Conservation (phyloP, 1,140 invertebrate genomes). For the Pogonomyrmex barbatus region DNA sequence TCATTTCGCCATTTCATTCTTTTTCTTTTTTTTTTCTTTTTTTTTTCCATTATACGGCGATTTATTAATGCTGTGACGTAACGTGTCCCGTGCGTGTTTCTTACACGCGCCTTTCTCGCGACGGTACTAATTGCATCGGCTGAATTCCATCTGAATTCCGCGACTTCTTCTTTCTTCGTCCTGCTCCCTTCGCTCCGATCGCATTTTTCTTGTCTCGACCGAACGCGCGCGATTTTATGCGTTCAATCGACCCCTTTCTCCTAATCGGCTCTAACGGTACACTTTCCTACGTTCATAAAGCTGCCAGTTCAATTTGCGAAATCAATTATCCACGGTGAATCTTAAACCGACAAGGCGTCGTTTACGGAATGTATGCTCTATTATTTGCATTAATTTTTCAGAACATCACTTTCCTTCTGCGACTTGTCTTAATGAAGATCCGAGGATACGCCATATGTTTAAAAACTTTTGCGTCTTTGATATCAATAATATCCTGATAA, state of each 20-base stretch:
- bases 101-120: constrained; percentile 50
- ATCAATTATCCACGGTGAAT: constrained; percentile 33
- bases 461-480: background rate
- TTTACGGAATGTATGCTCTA: background rate
- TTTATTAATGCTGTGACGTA: constrained; percentile 17
- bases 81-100: constrained; percentile 29
- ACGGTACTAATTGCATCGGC: constrained; percentile 62
- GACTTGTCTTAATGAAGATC: background rate
- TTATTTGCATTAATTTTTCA: constrained; percentile 5
- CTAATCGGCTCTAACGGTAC: constrained; percentile 55
- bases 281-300: constrained; percentile 11
- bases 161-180: constrained; percentile 49
- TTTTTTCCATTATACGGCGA: background rate
- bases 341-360: background rate
- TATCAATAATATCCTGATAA: background rate
- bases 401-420: constrained; percentile 14
- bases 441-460: background rate
- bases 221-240: constrained; percentile 48
- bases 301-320: constrained; percentile 26
- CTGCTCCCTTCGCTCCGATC: constrained; percentile 16
- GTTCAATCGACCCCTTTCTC: constrained; percentile 53
- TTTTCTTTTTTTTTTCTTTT: background rate
- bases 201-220: constrained; percentile 52
- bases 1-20: background rate
- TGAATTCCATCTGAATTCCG: constrained; percentile 53